phyloP scores from a whole-genome alignment of 2,113 vertebrate species.

The Tragelaphus imberbis region DNA sequence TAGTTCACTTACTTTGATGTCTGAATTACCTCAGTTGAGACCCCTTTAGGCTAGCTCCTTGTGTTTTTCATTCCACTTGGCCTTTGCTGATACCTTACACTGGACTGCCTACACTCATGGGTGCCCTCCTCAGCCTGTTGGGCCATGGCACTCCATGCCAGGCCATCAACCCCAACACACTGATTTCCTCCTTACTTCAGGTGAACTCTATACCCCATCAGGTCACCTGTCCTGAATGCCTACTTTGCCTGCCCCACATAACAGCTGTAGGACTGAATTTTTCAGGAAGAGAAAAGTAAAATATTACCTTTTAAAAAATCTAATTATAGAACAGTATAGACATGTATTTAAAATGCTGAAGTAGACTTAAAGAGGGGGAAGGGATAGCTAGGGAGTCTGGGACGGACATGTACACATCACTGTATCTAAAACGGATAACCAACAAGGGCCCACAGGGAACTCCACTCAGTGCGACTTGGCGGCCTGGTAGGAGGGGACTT shows the following conservation, averaged over 20 bases:
- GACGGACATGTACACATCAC: not conserved
- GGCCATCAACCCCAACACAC: not conserved
- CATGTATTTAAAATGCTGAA: not conserved
- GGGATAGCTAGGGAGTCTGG: not conserved
- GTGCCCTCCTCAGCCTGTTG: not conserved
- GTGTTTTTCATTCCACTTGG: not conserved
- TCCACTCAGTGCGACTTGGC: not conserved
- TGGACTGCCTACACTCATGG: not conserved
- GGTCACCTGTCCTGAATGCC: not conserved
- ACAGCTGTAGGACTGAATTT: not conserved
- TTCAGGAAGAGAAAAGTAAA: not conserved
- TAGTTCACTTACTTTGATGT: not conserved
- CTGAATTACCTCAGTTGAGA: not conserved
- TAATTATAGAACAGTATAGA: not conserved
- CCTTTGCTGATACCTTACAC: not conserved
- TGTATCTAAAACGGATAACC: not conserved
- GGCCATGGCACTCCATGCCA: not conserved
- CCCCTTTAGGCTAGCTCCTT: not conserved
- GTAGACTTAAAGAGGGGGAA: not conserved
- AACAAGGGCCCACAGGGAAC: not conserved
- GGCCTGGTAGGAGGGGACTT: not conserved
- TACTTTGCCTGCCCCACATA: not conserved
- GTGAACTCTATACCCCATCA: accelerated
- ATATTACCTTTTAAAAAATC: not conserved
- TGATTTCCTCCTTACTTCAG: not conserved